Base-by-base conservation (phyloP, 92 coral and sea anemone genomes). In the Hydrozoanthus gracilis region DNA sequence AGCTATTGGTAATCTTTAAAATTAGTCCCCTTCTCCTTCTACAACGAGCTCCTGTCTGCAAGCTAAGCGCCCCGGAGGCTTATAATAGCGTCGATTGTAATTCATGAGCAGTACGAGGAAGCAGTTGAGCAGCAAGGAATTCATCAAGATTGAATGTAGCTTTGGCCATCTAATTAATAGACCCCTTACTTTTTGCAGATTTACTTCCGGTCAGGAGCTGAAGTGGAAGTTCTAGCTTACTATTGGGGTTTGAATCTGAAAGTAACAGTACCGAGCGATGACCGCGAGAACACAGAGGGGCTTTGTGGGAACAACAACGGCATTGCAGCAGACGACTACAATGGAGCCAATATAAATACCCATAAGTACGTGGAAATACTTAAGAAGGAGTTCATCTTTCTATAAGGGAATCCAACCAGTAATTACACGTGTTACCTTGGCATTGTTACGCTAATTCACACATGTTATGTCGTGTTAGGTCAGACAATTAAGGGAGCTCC, bases 131-230 rank as follows among this genome's bases (percentile, higher is more conserved):
- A 61, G 3, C 16, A 61, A 13, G 67, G 18, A 15, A 61, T 12
- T 61, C n/a, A 27, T 27, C 39, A 27, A 27, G 39, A 27, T 15
- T 5, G 67, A 13, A 4, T 11, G 3, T 61, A 61, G 6, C 67
- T 4, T 5, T n/a, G n/a, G 16, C 13, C 3, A 10, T 18, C n/a
- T 62, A n/a, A n/a, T n/a, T 62, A 9, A 68, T 68, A 46, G 20
- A 14, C 2, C 44, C 18, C 14, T 52, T 54, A 4, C 18, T 12
- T 7, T 10, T 45, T 62, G 7, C 60, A 79, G 84, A 2, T 79
- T 16, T 58, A 61, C 35, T 79, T 79, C 72, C 71, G 84, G 52
- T 79, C 84, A 14, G 84, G 84, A 44, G 84, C 84, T 13, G 72
- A 62, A 45, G 84, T 79, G 54, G 84, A 79, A 65, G 73, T 45